Percentiles rank a stretch among this genome's conserved stretches.
These are phyloP conservation scores for Enteromius paludinosus DNA, from an alignment of 2,797 vertebrate genomes.

Conservation along the genomic window DNA sequence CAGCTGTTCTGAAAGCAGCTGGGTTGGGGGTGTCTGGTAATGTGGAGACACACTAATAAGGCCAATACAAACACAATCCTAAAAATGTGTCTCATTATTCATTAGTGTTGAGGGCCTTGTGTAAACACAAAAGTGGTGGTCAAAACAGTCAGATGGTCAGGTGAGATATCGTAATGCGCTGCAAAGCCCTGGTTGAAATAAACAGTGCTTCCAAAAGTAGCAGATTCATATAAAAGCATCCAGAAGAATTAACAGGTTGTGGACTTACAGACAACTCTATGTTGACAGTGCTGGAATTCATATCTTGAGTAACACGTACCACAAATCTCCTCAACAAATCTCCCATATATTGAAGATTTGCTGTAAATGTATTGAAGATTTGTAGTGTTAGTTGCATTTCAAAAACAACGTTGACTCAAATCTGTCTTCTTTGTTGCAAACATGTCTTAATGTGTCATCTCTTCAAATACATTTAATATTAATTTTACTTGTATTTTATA, in stretches of 20 bases:
- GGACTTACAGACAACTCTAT: not conserved
- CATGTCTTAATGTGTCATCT: not conserved
- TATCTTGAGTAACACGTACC: not conserved
- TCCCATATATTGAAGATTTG: constrained; percentile 7
- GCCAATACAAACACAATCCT: constrained; percentile 42
- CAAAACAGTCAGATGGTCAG: constrained; percentile 12
- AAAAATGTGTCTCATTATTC: constrained; percentile 38
- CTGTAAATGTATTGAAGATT: constrained; percentile 4
- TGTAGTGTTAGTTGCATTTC: not conserved
- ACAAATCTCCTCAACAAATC: constrained; percentile 5
- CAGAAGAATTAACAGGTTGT: not conserved
- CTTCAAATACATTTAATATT: not conserved
- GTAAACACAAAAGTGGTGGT: constrained; percentile 27
- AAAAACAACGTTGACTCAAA: not conserved
- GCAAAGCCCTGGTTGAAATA: not conserved
- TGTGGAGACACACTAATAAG: constrained; percentile 40
- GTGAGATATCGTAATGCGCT: constrained; percentile 7
- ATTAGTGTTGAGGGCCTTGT: constrained; percentile 26
- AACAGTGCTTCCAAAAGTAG: not conserved
- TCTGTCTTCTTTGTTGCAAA: not conserved
- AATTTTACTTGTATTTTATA: not conserved
- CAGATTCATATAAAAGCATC: not conserved
- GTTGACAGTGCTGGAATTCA: not conserved
- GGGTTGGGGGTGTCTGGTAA: constrained; percentile 11
- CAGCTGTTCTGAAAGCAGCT: constrained; percentile 49